These are phyloP conservation scores for Ophioderma brevispina DNA, from an alignment of 35 echinoderm and acorn worm species.

Conservation along the genomic window DNA sequence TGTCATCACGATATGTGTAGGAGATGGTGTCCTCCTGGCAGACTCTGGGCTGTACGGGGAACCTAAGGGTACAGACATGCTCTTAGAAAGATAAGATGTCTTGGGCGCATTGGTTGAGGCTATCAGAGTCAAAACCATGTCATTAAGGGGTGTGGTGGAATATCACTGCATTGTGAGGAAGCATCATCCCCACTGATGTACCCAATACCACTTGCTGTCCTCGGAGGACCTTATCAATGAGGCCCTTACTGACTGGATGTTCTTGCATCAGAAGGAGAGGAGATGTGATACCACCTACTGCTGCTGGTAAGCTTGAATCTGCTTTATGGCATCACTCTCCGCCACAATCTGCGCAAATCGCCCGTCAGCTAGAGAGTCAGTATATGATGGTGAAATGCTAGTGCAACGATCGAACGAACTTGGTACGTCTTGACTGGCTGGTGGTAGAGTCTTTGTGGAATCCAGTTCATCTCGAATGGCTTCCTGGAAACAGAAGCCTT, in stretches of 20 bases:
- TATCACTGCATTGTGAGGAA: constrained; percentile 1
- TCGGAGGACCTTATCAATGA: constrained; percentile 63
- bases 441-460: constrained; percentile 16
- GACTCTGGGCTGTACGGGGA: constrained; percentile 14
- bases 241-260: constrained; percentile 70
- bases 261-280: constrained; percentile 67
- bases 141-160: not conserved
- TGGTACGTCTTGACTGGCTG: constrained; percentile 2
- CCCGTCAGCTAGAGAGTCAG: constrained; percentile 56
- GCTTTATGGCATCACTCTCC: constrained; percentile 32
- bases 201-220: constrained; percentile 1
- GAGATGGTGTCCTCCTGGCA: constrained; percentile 4
- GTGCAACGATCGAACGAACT: constrained; percentile 20
- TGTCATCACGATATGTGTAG: not conserved
- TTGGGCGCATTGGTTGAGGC: not conserved
- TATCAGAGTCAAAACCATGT: not conserved
- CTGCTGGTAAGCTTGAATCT: not conserved
- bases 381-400: constrained; percentile 18
- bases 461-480: constrained; percentile 13
- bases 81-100: constrained; percentile 18
- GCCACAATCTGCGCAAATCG: constrained; percentile 20
- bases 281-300: constrained; percentile 28
- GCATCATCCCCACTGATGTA: not conserved
- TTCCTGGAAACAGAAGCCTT: constrained; percentile 15
- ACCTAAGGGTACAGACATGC: constrained; percentile 26